Evolutionary conservation across 2,113 vertebrate genomes (phyloP).

Genomic region (Fulmarus glacialis): DNA sequence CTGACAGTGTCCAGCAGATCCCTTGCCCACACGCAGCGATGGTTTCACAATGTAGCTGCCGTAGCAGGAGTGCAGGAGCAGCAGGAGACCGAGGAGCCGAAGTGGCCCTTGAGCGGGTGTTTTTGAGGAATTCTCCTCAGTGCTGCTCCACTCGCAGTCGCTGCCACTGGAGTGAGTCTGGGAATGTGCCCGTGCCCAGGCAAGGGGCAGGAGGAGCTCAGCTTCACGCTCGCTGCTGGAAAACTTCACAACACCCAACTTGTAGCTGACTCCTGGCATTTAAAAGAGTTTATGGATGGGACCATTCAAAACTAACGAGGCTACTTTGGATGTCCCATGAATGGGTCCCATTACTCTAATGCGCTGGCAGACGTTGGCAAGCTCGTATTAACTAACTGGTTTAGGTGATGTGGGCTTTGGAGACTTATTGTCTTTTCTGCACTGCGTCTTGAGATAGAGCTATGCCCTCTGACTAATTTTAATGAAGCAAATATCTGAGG

Average conservation of each 20-base stretch:
- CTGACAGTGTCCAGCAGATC: neutral
- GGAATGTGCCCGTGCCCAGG: neutral
- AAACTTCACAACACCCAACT: neutral
- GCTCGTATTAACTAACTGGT: neutral
- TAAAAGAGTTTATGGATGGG: neutral
- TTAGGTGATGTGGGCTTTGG: neutral
- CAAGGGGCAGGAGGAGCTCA: neutral
- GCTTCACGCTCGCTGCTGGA: accelerated
- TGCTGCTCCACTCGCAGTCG: neutral
- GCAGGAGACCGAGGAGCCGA: accelerated
- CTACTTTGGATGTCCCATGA: neutral
- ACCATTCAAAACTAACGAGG: neutral
- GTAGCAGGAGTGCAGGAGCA: neutral
- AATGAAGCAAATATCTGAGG: neutral
- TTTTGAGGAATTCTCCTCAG: slow-evolving; percentile 35
- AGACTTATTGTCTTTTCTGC: neutral
- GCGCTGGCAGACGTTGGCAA: neutral
- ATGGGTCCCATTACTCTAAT: neutral
- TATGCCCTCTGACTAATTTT: neutral
- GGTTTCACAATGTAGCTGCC: neutral
- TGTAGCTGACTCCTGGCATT: neutral
- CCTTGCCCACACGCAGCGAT: neutral
- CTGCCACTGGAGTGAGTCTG: neutral
- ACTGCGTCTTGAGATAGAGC: accelerated
- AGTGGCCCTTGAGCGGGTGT: neutral